Evolutionary conservation across 2,113 vertebrate species (phyloP).

Genomic region (Phyllostomus hastatus): DNA sequence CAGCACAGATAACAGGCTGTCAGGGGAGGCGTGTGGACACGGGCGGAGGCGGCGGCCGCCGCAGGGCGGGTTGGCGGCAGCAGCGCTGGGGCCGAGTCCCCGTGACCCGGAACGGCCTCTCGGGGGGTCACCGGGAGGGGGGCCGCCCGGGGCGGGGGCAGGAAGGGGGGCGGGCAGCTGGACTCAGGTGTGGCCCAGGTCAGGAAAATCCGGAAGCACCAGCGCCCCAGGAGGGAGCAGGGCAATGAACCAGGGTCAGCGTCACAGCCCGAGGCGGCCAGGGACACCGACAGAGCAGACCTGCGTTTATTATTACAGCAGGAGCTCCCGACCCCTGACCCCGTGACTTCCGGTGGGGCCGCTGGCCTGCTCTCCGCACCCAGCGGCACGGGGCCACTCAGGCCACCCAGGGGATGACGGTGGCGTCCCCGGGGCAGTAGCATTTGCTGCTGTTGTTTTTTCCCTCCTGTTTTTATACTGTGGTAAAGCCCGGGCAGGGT

Average conservation of each 20-base stretch:
- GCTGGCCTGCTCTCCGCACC: not conserved
- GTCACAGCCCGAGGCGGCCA: not conserved
- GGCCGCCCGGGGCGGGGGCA: fast-evolving
- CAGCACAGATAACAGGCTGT: fast-evolving
- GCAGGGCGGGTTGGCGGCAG: not conserved
- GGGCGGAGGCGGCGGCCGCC: fast-evolving
- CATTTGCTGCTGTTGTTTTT: too few species aligned
- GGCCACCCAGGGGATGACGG: too few species aligned
- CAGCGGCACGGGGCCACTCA: fast-evolving
- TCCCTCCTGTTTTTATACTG: too few species aligned
- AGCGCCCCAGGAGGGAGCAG: not conserved
- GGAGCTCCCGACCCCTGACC: too few species aligned
- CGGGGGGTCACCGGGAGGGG: not conserved
- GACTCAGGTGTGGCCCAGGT: too few species aligned
- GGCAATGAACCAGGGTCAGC: fast-evolving
- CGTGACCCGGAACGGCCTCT: too few species aligned
- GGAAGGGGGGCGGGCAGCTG: too few species aligned
- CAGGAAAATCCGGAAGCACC: not conserved
- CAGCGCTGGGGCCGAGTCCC: too few species aligned
- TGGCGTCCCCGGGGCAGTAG: too few species aligned
- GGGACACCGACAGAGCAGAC: not conserved
- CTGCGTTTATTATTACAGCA: not conserved
- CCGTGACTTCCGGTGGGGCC: not conserved
- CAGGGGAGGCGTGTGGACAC: fast-evolving
- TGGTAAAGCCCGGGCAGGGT: too few species aligned